phyloP scores from a whole-genome alignment of 35 echinoderm and acorn worm genomes.

The Amphiura filiformis region DNA sequence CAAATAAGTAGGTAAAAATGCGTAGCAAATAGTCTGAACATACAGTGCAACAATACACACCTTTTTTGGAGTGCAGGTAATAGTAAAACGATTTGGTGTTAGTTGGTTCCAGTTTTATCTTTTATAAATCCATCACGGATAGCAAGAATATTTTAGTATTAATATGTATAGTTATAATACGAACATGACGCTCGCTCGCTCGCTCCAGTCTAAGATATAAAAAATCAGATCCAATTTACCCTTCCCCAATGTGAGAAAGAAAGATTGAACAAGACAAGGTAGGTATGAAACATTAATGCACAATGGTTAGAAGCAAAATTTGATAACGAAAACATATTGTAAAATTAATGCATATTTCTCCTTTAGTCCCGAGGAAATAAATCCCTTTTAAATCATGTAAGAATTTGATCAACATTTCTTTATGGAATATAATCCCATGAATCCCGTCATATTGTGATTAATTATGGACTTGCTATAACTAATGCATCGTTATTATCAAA shows the following conservation, averaged over 20 bases:
- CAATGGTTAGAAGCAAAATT: background rate
- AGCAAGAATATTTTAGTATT: background rate
- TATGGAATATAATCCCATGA: background rate
- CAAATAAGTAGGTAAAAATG: too few relatives aligned
- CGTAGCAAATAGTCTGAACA: too few relatives aligned
- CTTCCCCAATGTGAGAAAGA: background rate
- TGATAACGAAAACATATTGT: conserved; percentile 14
- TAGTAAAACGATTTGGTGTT: too few relatives aligned
- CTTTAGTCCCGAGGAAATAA: background rate
- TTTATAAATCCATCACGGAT: too few relatives aligned
- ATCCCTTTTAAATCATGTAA: background rate
- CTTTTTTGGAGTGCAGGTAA: too few relatives aligned
- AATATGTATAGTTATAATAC: background rate
- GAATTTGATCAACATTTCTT: background rate
- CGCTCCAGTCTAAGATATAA: background rate
- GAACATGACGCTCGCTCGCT: background rate
- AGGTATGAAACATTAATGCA: background rate
- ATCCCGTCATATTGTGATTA: conserved; percentile 10
- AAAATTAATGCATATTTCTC: conserved; percentile 15
- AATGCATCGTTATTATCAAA: background rate
- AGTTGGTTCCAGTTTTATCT: too few relatives aligned
- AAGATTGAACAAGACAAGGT: background rate
- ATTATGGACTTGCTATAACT: conserved; percentile 1
- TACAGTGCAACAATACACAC: too few relatives aligned
- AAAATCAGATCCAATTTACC: background rate